Percentiles rank a stretch among this genome's conserved stretches.
Evolutionary conservation across 1,140 invertebrate species (phyloP).

Genomic region (Drosophila funebris): DNA sequence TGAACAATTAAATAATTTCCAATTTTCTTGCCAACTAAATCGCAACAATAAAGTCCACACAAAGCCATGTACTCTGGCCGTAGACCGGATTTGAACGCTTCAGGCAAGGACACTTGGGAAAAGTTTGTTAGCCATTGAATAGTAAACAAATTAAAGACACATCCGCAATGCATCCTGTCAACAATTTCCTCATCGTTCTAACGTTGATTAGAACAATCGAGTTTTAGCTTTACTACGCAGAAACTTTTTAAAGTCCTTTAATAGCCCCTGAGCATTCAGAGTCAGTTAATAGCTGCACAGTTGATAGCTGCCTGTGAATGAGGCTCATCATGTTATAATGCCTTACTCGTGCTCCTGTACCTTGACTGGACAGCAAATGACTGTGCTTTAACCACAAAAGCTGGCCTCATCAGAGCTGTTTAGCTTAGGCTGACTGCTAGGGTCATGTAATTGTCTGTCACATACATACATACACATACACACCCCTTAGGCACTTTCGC

Average conservation of each 20-base stretch:
- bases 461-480: conserved; percentile 33
- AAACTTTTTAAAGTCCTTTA: conserved; percentile 21
- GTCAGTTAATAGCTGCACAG: conserved; percentile 36
- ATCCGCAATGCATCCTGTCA: conserved; percentile 73
- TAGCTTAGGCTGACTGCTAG: conserved; percentile 8
- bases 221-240: conserved; percentile 34
- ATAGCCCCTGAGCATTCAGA: background rate
- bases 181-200: conserved; percentile 58
- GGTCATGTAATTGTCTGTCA: conserved; percentile 64
- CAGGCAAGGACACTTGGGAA: conserved; percentile 26
- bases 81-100: background rate
- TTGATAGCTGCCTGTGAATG: conserved; percentile 57
- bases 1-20: conserved; percentile 71
- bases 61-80: background rate
- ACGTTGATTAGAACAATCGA: conserved; percentile 63
- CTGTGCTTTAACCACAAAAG: conserved; percentile 53
- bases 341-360: conserved; percentile 46
- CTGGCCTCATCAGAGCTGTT: conserved; percentile 35
- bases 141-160: conserved; percentile 67
- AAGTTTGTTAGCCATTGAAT: conserved; percentile 53
- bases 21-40: conserved; percentile 20
- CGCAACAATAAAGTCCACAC: conserved; percentile 53
- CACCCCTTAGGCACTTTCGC: conserved; percentile 1
- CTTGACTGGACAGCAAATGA: conserved; percentile 48
- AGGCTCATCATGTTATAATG: conserved; percentile 76